Conservation (phyloP, 2,797 vertebrate genomes). For the Ambastaia sidthimunki region DNA sequence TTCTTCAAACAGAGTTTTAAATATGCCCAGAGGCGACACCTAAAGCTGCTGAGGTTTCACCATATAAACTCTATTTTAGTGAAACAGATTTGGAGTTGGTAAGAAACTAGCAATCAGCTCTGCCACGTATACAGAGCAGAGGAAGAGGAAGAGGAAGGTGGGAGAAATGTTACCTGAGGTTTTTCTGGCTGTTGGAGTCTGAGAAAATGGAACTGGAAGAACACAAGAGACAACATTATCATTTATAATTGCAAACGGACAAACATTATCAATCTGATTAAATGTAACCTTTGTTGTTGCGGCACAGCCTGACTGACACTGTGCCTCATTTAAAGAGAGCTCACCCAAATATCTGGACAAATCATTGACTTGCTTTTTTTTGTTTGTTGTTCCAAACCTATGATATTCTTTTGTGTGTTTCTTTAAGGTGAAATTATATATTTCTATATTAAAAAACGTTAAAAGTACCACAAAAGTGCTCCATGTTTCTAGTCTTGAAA, state of each 20-base stretch:
- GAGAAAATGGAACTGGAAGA: constrained; percentile 73
- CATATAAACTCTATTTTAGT: constrained; percentile 39
- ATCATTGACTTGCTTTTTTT: too few relatives aligned
- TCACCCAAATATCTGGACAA: too few relatives aligned
- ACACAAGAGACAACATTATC: constrained; percentile 61
- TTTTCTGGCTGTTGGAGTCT: constrained; percentile 67
- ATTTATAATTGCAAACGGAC: neutral
- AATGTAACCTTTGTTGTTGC: too few relatives aligned
- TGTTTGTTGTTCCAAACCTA: too few relatives aligned
- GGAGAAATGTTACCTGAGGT: constrained; percentile 71
- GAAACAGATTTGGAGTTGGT: constrained; percentile 36
- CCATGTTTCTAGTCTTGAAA: too few relatives aligned
- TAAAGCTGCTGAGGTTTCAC: constrained; percentile 51
- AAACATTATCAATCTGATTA: too few relatives aligned
- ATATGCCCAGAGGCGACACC: constrained; percentile 65
- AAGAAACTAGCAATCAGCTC: constrained; percentile 5
- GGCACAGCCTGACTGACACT: too few relatives aligned
- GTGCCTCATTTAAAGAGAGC: too few relatives aligned
- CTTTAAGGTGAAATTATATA: too few relatives aligned
- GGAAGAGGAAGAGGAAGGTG: neutral
- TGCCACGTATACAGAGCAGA: neutral
- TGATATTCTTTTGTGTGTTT: too few relatives aligned
- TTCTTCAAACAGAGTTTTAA: constrained; percentile 74
- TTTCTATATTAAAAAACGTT: too few relatives aligned
- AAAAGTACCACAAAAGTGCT: too few relatives aligned